phyloP scores from a whole-genome alignment of 2,113 vertebrate species.

The Pseudorasbora parva region DNA sequence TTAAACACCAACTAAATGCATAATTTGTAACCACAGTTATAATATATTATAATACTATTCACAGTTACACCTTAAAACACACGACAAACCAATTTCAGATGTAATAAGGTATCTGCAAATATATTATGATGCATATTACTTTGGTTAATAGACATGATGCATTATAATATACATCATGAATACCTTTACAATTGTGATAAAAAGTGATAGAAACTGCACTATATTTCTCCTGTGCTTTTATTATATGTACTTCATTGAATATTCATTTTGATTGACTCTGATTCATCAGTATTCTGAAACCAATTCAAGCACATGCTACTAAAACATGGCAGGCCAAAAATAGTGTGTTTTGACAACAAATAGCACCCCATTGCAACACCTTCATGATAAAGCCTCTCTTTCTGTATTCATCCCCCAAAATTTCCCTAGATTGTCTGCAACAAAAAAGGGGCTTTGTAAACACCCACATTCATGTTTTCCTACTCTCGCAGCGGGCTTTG shows the following conservation, averaged over 20 bases:
- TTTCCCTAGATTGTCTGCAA: conserved; percentile 27
- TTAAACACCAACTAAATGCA: no score
- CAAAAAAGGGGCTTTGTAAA: conserved; percentile 23
- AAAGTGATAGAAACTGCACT: no score
- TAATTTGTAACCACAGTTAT: no score
- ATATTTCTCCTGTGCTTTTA: no score
- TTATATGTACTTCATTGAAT: neutral
- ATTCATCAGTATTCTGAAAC: neutral
- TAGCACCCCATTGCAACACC: neutral
- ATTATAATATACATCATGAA: no score
- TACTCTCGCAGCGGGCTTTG: conserved; percentile 39
- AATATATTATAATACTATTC: no score
- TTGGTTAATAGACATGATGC: no score
- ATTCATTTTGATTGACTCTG: neutral
- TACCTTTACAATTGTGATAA: no score
- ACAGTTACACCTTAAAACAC: no score
- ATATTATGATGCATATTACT: no score
- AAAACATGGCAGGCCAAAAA: neutral
- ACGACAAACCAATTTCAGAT: no score
- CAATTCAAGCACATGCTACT: neutral
- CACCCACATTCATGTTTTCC: conserved; percentile 29
- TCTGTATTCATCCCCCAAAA: neutral
- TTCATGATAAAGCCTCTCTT: neutral
- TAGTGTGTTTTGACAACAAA: neutral
- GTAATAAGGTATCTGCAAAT: no score